These are phyloP conservation scores for Drosophila pseudoananassae DNA, from an alignment of 1,140 invertebrate genomes.

Conservation along the genomic window DNA sequence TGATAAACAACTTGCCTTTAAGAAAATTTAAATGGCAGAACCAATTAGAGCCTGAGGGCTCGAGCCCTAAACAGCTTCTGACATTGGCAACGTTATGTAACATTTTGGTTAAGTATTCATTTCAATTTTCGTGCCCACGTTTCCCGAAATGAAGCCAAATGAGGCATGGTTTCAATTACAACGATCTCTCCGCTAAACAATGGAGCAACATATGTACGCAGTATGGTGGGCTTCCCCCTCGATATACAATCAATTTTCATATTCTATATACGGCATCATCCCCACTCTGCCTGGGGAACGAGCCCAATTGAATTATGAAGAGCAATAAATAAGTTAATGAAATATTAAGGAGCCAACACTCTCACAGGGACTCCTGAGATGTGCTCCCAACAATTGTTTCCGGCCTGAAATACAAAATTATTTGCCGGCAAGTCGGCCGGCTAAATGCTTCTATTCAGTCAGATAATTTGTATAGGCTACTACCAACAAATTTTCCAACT, in stretches of 20 bases:
- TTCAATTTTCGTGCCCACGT: slow-evolving; percentile 18
- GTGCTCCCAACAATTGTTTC: slow-evolving; percentile 6
- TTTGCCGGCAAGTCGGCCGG: slow-evolving; percentile 1
- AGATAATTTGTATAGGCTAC: slow-evolving; percentile 25
- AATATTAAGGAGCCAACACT: slow-evolving; percentile 3
- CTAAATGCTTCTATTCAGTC: slow-evolving; percentile 21
- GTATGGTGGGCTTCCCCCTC: neutral
- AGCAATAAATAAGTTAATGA: slow-evolving; percentile 51
- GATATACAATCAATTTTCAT: slow-evolving; percentile 29
- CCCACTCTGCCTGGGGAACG: slow-evolving; percentile 6
- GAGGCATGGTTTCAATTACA: slow-evolving; percentile 42
- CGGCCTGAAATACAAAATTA: slow-evolving; percentile 16
- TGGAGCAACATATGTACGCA: slow-evolving; percentile 13
- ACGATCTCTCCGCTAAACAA: slow-evolving; percentile 25
- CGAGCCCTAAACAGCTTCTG: neutral
- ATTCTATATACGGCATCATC: neutral
- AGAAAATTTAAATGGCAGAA: neutral
- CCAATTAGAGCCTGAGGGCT: slow-evolving; percentile 5
- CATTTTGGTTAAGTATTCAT: slow-evolving; percentile 13
- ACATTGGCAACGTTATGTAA: slow-evolving; percentile 1
- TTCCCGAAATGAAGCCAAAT: slow-evolving; percentile 22
- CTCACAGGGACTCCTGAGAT: slow-evolving; percentile 8
- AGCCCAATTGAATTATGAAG: slow-evolving; percentile 35
- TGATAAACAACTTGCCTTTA: neutral
- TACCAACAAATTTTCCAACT: slow-evolving; percentile 14